These are phyloP conservation scores for Solen grandis DNA, from an alignment of 1,140 invertebrate species.

Conservation along the genomic window DNA sequence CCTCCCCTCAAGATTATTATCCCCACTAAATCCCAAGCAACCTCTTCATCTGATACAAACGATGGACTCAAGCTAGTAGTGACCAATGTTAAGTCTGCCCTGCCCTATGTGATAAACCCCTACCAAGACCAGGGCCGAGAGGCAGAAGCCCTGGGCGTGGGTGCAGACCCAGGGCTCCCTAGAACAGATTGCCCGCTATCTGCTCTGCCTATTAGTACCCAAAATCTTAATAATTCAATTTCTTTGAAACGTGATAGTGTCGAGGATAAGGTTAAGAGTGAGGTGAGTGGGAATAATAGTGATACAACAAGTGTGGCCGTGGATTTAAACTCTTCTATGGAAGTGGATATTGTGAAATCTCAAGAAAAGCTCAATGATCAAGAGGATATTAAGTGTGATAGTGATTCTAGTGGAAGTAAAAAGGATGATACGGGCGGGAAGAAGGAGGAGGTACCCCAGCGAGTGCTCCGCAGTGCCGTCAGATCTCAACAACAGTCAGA, in stretches of 20 bases:
- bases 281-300: conserved; percentile 24
- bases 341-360: conserved; percentile 26
- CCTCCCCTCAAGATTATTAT: conserved; percentile 78
- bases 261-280: conserved; percentile 15
- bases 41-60: conserved; percentile 10
- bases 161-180: too few species aligned
- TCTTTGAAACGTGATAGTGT: too few species aligned
- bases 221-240: too few species aligned
- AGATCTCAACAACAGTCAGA: conserved; percentile 70
- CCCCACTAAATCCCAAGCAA: conserved; percentile 66
- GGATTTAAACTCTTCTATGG: conserved; percentile 43
- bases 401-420: conserved; percentile 81
- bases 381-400: conserved; percentile 59
- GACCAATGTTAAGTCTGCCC: conserved; percentile 61
- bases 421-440: conserved; percentile 81
- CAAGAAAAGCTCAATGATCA: neutral
- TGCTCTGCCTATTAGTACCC: too few species aligned
- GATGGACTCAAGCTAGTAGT: conserved; percentile 31
- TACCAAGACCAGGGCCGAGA: conserved; percentile 61
- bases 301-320: conserved; percentile 60
- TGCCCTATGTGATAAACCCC: conserved; percentile 77
- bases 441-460: conserved; percentile 65
- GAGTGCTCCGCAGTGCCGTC: conserved; percentile 68
- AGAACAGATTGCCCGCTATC: too few species aligned
- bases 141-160: neutral